Percentiles rank a stretch among this genome's conserved stretches.
Evolutionary conservation across 1,140 invertebrate genomes (phyloP).

Genomic region (Zelostemma sp.): DNA sequence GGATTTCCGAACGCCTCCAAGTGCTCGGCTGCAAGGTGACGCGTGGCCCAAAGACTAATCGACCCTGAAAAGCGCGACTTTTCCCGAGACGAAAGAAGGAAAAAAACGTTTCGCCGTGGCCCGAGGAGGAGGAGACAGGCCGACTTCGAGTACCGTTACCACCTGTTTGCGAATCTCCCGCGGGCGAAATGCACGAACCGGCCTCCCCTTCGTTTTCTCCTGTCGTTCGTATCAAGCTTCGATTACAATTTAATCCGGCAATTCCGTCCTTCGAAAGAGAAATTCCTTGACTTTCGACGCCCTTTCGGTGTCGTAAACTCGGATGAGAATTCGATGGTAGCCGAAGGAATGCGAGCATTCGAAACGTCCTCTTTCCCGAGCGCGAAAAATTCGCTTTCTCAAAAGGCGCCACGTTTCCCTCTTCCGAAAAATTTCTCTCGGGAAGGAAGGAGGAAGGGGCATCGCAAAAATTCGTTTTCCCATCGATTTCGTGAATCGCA

Average conservation of each 20-base stretch:
- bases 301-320: not conserved
- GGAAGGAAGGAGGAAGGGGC: no score
- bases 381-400: no score
- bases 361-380: no score
- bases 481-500: not conserved
- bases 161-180: constrained; percentile 2
- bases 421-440: no score
- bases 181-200: not conserved
- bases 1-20: not conserved
- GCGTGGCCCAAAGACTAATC: not conserved
- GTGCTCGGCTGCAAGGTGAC: not conserved
- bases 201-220: constrained; percentile 2
- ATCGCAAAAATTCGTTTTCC: not conserved
- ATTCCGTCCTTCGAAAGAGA: not conserved
- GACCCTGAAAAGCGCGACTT: not conserved
- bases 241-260: not conserved
- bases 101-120: not conserved
- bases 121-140: not conserved
- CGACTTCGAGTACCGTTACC: not conserved
- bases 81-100: not conserved
- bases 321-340: no score
- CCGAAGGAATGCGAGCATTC: no score
- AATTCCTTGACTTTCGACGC: no score
- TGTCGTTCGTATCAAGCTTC: not conserved
- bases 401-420: no score